These are phyloP conservation scores for Hapalemur alaotrensis DNA, from an alignment of 2,797 vertebrate genomes.

Conservation along the genomic window DNA sequence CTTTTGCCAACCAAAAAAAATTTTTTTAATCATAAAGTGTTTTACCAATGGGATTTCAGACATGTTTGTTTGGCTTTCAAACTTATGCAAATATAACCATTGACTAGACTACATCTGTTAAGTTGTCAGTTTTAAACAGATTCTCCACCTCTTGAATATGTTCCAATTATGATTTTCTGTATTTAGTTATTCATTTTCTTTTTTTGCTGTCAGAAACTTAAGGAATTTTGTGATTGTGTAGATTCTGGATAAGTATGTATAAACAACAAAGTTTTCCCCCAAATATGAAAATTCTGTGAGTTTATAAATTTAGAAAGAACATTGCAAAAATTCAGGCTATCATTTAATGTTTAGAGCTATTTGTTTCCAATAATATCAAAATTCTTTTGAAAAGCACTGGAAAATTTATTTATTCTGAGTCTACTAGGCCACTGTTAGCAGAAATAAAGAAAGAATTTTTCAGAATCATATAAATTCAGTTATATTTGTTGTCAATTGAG, in stretches of 20 bases:
- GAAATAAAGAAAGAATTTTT: background rate
- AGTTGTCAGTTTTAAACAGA: constrained; percentile 1
- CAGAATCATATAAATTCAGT: background rate
- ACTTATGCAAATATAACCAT: background rate
- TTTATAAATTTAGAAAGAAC: background rate
- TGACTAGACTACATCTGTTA: background rate
- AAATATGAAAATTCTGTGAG: constrained; percentile 10
- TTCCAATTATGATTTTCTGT: background rate
- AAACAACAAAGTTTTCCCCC: background rate
- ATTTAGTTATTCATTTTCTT: constrained; percentile 3
- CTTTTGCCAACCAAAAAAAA: background rate
- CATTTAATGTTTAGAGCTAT: constrained; percentile 17
- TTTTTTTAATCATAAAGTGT: background rate
- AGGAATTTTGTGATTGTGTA: constrained; percentile 2
- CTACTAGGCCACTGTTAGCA: background rate
- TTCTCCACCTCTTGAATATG: background rate
- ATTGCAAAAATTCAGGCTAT: background rate
- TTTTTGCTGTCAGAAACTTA: background rate
- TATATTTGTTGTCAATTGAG: background rate
- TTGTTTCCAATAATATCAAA: background rate
- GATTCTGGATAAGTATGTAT: background rate
- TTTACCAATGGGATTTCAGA: constrained; percentile 19
- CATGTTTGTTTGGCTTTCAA: constrained; percentile 28
- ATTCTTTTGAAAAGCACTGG: background rate
- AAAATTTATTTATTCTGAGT: background rate